phyloP scores from a whole-genome alignment of 2,888 invertebrate species.

The Rhagonycha fulva region DNA sequence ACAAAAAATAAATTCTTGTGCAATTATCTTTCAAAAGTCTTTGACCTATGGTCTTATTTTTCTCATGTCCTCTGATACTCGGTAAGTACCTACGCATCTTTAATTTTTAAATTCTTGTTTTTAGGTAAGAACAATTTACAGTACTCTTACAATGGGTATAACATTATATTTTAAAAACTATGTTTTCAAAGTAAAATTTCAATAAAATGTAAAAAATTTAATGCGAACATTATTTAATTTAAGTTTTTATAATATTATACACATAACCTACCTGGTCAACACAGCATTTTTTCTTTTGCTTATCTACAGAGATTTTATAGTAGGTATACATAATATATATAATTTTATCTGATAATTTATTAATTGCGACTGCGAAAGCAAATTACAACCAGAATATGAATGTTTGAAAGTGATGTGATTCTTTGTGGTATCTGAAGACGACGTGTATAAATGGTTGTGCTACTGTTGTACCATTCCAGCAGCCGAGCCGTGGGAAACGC shows the following conservation, averaged over 20 bases:
- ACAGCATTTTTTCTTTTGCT: neutral
- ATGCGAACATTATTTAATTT: neutral
- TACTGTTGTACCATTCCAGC: constrained; percentile 39
- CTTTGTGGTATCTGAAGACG: constrained; percentile 38
- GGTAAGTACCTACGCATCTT: neutral
- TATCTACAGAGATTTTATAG: neutral
- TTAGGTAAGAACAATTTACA: neutral
- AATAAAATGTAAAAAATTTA: neutral
- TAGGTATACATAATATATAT: neutral
- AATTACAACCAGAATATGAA: constrained; percentile 14
- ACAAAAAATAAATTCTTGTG: neutral
- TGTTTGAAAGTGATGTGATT: constrained; percentile 35
- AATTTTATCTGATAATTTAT: neutral
- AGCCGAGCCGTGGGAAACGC: constrained; percentile 39
- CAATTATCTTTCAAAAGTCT: neutral
- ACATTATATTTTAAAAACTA: neutral
- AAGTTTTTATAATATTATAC: too few species aligned
- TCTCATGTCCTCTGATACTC: neutral
- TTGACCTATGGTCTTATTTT: neutral
- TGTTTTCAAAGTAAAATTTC: neutral
- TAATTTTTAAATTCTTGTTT: neutral
- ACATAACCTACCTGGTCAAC: neutral
- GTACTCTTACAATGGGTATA: too few species aligned
- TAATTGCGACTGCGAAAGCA: neutral
- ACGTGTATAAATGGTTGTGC: constrained; percentile 41